phyloP scores from a whole-genome alignment of 2,113 vertebrate genomes.

The Grantiella picta region DNA sequence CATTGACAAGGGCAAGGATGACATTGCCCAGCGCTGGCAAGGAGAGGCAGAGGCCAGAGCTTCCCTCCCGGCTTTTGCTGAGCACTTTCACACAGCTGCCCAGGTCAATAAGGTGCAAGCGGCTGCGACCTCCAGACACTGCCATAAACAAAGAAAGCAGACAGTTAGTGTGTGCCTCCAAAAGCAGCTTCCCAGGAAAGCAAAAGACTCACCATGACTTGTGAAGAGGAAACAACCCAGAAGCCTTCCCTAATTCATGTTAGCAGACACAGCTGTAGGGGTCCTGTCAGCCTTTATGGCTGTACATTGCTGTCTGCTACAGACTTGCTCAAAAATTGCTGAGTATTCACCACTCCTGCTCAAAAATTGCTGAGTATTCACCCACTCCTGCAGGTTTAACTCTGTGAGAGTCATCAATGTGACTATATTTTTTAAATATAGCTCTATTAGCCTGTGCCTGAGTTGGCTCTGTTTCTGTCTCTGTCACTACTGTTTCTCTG shows the following conservation, averaged over 20 bases:
- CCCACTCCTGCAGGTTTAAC: background rate
- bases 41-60: constrained; percentile 87
- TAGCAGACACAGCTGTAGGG: background rate
- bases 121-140: constrained; percentile 98
- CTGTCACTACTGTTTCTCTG: background rate
- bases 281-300: background rate
- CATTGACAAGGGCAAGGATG: constrained; percentile 97
- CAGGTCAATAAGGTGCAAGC: constrained; percentile 95
- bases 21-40: constrained; percentile 95
- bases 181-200: background rate
- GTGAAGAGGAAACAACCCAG: background rate
- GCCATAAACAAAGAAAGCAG: constrained; percentile 6
- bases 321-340: background rate
- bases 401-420: background rate
- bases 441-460: background rate
- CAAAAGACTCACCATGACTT: background rate
- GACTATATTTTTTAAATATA: background rate
- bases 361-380: background rate
- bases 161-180: background rate
- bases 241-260: background rate
- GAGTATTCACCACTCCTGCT: background rate
- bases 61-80: constrained; percentile 81
- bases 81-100: constrained; percentile 93
- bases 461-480: background rate
- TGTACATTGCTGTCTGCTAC: background rate